Evolutionary conservation across 2,888 invertebrate genomes (phyloP).

Genomic region (Drosophila fungiperda): DNA sequence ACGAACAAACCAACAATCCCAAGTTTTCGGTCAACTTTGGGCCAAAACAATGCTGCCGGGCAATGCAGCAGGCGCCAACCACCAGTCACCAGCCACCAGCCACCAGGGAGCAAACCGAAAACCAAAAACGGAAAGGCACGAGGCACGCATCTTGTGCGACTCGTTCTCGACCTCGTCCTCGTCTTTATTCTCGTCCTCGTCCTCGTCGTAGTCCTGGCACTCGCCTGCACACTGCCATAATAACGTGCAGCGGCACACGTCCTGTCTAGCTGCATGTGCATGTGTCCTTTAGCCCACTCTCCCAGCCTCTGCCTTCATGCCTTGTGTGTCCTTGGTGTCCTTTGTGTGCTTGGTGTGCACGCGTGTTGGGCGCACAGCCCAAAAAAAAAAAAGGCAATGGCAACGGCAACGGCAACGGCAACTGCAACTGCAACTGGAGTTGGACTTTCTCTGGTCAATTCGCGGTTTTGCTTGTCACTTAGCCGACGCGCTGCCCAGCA

Average conservation of each 20-base stretch:
- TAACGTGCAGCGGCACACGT: conserved; percentile 55
- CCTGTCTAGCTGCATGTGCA: conserved; percentile 30
- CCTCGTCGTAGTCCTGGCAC: conserved; percentile 6
- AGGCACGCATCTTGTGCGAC: conserved; percentile 68
- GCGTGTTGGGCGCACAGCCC: conserved; percentile 30
- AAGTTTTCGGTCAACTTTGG: conserved; percentile 82
- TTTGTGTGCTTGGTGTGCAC: conserved; percentile 14
- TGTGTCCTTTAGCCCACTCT: conserved; percentile 11
- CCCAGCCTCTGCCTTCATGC: conserved; percentile 6
- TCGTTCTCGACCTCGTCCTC: conserved; percentile 29
- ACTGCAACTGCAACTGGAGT: conserved; percentile 56
- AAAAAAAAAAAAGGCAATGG: conserved; percentile 42
- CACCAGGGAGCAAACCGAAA: conserved; percentile 8
- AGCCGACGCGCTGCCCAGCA: conserved; percentile 74
- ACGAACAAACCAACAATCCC: conserved; percentile 79
- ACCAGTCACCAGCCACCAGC: conserved; percentile 14
- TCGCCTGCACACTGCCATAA: conserved; percentile 36
- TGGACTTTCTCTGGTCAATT: conserved; percentile 83
- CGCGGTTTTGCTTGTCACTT: conserved; percentile 84
- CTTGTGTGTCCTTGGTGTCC: conserved; percentile 18
- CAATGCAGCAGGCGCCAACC: conserved; percentile 37
- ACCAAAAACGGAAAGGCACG: conserved; percentile 12
- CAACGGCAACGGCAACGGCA: conserved; percentile 48
- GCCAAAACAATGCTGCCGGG: conserved; percentile 73
- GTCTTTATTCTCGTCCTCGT: background rate